Evolutionary conservation across 2,888 invertebrate genomes (phyloP).

Genomic region (Pristionchus maxplancki): DNA sequence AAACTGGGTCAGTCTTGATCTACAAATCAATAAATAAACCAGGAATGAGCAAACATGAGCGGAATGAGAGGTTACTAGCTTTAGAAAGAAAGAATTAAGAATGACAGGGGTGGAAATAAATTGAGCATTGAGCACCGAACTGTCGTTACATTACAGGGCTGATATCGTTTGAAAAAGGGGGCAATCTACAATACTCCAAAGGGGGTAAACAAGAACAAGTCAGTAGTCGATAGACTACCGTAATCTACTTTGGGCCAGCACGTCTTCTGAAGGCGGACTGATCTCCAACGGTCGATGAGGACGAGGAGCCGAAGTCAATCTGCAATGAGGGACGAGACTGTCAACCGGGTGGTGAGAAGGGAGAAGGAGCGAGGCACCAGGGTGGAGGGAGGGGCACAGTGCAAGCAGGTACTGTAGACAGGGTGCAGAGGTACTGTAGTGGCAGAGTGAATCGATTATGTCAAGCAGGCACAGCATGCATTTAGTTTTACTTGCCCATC

Average conservation of each 20-base stretch:
- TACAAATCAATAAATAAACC: conserved; percentile 12
- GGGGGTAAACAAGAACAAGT: background rate
- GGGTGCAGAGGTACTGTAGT: background rate
- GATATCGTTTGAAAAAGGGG: background rate
- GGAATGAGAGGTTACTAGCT: background rate
- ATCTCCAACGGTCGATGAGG: conserved; percentile 7
- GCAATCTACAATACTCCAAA: background rate
- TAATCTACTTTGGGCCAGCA: conserved; percentile 19
- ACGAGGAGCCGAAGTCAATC: background rate
- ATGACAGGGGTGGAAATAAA: background rate
- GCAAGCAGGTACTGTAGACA: background rate
- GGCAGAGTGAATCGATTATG: background rate
- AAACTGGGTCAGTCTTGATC: background rate
- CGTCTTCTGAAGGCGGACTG: background rate
- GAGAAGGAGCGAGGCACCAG: background rate
- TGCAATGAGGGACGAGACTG: conserved; percentile 35
- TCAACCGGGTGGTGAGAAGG: conserved; percentile 5
- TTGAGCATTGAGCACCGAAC: background rate
- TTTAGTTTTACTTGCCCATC: background rate
- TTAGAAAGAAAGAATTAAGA: background rate
- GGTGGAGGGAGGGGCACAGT: background rate
- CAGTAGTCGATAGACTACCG: conserved; percentile 9
- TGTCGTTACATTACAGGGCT: background rate
- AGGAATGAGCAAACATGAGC: conserved; percentile 35
- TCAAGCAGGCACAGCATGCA: conserved; percentile 14